phyloP scores from a whole-genome alignment of 2,113 vertebrate species.

The Rhizomys pruinosus region DNA sequence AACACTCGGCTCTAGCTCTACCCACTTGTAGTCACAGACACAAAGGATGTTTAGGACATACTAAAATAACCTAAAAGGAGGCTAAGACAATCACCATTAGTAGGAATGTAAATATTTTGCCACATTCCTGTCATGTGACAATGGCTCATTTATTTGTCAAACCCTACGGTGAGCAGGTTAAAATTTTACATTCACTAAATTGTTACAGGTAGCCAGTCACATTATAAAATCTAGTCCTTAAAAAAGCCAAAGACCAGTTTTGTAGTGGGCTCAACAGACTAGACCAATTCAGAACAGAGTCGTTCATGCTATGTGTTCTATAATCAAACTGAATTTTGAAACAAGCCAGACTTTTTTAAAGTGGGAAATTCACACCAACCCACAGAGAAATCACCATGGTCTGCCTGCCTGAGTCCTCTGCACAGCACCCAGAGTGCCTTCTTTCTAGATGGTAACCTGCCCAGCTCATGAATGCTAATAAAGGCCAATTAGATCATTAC shows the following conservation, averaged over 20 bases:
- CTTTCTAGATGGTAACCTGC: neutral
- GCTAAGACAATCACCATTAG: neutral
- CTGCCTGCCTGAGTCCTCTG: neutral
- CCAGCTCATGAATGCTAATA: conserved; percentile 22
- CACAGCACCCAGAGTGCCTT: neutral
- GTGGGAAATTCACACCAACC: neutral
- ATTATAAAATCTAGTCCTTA: neutral
- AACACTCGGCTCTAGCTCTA: too few species aligned
- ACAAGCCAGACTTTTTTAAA: too few species aligned
- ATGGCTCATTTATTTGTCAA: neutral
- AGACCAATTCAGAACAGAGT: neutral
- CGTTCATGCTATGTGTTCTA: neutral
- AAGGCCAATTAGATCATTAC: conserved; percentile 54
- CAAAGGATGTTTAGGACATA: neutral
- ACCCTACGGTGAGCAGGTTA: neutral
- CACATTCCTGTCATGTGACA: neutral
- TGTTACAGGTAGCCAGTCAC: neutral
- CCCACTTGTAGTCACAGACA: neutral
- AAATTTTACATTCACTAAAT: neutral
- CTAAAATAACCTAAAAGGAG: neutral
- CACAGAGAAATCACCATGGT: neutral
- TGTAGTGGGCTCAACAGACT: neutral
- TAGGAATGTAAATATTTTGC: conserved; percentile 10
- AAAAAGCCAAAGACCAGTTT: neutral
- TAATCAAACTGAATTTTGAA: neutral